Conservation (phyloP, 2,888 invertebrate species). For the Heteromurus nitidus region DNA sequence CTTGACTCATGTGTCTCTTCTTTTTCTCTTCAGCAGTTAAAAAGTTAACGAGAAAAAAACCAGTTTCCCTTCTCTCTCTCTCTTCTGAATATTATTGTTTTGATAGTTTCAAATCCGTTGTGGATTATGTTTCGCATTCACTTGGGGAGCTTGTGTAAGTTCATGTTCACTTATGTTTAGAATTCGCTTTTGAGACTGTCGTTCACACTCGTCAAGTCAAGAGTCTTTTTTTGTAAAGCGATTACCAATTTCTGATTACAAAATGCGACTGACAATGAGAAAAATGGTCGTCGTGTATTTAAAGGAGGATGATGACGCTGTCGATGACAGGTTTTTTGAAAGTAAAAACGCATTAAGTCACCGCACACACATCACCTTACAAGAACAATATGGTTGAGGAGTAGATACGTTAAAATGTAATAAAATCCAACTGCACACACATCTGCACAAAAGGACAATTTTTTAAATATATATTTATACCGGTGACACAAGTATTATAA, state of each 20-base stretch:
- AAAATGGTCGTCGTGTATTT: background rate
- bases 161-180: background rate
- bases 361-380: background rate
- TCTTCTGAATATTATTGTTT: background rate
- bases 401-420: too few species aligned
- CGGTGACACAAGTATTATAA: too few species aligned
- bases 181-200: background rate
- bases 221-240: too few species aligned
- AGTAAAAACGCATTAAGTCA: conserved; percentile 3
- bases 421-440: too few species aligned
- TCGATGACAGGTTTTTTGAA: conserved; percentile 6
- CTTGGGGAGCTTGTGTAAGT: background rate
- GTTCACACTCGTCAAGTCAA: background rate
- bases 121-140: background rate
- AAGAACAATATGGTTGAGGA: too few species aligned
- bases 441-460: too few species aligned
- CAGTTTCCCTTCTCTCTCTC: conserved; percentile 6
- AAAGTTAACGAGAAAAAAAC: conserved; percentile 14
- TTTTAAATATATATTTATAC: too few species aligned
- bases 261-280: background rate
- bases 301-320: background rate
- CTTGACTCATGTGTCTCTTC: too few species aligned
- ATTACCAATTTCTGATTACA: background rate
- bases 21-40: background rate
- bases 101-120: background rate